Evolutionary conservation across 2,888 invertebrate genomes (phyloP), one percentile per base, ranked within the genome.

Genomic region (Drosophila koepferae): DNA sequence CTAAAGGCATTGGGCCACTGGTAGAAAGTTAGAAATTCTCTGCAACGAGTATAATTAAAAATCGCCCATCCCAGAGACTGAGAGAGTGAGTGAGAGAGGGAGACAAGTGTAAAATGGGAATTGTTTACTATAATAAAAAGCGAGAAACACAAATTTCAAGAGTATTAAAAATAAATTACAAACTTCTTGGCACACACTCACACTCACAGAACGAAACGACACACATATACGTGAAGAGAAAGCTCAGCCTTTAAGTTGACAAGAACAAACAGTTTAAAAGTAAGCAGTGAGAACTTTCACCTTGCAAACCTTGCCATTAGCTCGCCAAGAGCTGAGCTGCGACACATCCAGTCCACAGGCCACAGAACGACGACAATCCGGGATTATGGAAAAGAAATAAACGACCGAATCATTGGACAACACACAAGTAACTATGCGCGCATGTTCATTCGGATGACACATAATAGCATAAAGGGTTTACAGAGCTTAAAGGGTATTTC

Each of bases 91-190:
- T 3, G 8, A 41, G 41, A n/a, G n/a, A 41, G 14, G 1, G 46
- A 23, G 46, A 60, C 53, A 18, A 56, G 14, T 65, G 56, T n/a
- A 20, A 46, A 46, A 38, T 49, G 63, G 20, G 38, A 10, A 43
- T 63, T 64, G 40, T 72, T 67, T 62, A 18, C 53, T n/a, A 10
- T n/a, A 63, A 48, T 53, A 63, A 71, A 43, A 49, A 28, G 63
- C 44, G 60, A 43, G 54, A 58, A 61, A 54, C 16, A 64, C 51
- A 63, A 54, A 73, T 66, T 72, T 23, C 54, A 41, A 44, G 44
- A 74, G 77, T 65, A 73, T 74, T 66, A 60, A 65, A 77, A 66
- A 74, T 62, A 73, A 73, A 77, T 66, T 73, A 48, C 46, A 70
- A 59, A 64, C 70, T 66, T 58, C 20, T 46, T 46, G 23, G 46